Conservation (phyloP, 2,113 vertebrate species). For the Narcine bancroftii region DNA sequence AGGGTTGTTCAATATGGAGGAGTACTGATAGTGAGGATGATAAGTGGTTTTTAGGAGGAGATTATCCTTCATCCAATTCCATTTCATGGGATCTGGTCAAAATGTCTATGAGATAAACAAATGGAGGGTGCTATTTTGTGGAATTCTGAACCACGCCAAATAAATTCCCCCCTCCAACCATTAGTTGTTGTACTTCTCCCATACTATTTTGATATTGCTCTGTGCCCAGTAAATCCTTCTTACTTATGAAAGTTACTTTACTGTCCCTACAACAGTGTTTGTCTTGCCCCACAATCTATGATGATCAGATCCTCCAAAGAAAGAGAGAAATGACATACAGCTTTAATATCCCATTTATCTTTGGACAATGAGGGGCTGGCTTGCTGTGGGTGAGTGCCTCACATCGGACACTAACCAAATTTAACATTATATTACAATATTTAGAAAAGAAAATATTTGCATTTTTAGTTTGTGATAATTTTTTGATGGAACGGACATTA, state of each 20-base stretch:
- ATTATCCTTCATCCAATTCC: too few relatives aligned
- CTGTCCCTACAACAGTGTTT: background rate
- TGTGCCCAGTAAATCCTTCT: background rate
- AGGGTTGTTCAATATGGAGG: too few relatives aligned
- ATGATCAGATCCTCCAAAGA: background rate
- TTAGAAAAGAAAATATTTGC: background rate
- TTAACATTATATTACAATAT: background rate
- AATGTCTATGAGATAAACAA: too few relatives aligned
- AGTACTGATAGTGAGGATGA: too few relatives aligned
- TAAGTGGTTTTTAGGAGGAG: too few relatives aligned
- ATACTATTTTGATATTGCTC: background rate
- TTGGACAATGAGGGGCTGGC: background rate
- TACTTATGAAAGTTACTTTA: background rate
- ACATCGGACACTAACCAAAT: background rate
- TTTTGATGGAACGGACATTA: background rate
- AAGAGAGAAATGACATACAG: background rate
- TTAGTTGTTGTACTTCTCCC: background rate
- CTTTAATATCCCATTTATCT: background rate
- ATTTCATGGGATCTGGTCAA: too few relatives aligned
- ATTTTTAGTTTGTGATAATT: background rate
- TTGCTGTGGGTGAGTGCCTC: background rate
- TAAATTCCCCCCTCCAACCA: background rate
- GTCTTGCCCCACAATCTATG: background rate
- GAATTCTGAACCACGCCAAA: background rate
- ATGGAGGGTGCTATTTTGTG: too few relatives aligned